A percentile compares a stretch with the other conserved stretches of the same genome.
Evolutionary conservation across 2,888 invertebrate genomes (phyloP).

Genomic region (Conus canariensis): DNA sequence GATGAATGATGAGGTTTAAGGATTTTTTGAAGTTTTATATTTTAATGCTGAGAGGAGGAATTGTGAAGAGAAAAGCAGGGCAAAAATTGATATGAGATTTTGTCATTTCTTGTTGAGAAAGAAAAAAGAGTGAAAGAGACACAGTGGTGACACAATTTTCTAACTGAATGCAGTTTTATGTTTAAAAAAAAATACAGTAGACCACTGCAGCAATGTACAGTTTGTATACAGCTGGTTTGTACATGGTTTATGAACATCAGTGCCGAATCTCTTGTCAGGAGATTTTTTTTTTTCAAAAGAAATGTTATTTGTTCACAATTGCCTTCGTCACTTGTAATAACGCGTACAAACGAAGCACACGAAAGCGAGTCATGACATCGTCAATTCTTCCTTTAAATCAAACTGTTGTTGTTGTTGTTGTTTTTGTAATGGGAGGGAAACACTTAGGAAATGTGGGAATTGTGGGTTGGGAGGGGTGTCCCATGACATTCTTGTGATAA

Average conservation of each 20-base stretch:
- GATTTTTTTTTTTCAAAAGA: neutral
- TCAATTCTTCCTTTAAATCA: neutral
- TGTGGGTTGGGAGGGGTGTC: neutral
- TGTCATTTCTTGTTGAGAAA: neutral
- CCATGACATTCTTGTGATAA: conserved; percentile 1
- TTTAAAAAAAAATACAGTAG: neutral
- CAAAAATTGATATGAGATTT: too few species aligned
- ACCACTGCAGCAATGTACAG: neutral
- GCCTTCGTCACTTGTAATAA: neutral
- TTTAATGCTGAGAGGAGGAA: neutral
- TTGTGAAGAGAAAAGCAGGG: too few species aligned
- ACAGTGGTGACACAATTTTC: too few species aligned
- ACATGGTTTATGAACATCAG: neutral
- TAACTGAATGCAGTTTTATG: too few species aligned
- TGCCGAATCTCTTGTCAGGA: neutral
- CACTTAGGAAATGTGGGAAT: neutral
- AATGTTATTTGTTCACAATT: neutral
- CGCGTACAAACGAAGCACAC: neutral
- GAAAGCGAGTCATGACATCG: neutral
- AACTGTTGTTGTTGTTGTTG: neutral
- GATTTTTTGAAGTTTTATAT: neutral
- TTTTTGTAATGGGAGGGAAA: neutral
- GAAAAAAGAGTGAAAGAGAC: neutral
- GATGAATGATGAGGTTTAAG: too few species aligned
- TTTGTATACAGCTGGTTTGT: neutral